phyloP scores from a whole-genome alignment of 2,113 vertebrate species.

The Poeciliopsis turrubarensis region DNA sequence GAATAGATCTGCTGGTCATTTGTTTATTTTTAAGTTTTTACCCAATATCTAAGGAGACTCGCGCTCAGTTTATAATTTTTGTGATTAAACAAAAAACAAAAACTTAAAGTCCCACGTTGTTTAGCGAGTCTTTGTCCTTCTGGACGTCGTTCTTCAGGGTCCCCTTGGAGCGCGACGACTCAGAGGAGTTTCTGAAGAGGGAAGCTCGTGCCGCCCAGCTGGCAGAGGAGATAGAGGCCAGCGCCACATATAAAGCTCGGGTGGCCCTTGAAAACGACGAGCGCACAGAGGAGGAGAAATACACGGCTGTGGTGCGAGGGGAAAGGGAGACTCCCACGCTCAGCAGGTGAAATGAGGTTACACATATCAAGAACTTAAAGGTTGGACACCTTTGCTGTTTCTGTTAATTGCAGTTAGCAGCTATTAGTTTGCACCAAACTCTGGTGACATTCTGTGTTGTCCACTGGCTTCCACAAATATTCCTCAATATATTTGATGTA shows the following conservation, averaged over 20 bases:
- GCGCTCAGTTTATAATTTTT: no score
- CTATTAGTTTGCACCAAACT: not conserved
- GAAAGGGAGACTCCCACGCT: conserved; percentile 88
- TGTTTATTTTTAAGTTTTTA: not conserved
- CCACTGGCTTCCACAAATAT: no score
- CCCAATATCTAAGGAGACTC: no score
- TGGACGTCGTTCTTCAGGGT: conserved; percentile 79
- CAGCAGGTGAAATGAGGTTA: conserved; percentile 83
- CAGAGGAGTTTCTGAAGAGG: conserved; percentile 96
- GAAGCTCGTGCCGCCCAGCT: conserved; percentile 96
- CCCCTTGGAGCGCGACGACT: conserved; percentile 96
- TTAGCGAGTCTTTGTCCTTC: conserved; percentile 22
- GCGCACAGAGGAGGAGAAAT: conserved; percentile 96
- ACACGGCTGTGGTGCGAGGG: conserved; percentile 92
- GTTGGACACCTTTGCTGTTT: no score
- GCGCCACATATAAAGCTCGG: conserved; percentile 94
- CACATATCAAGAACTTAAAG: no score
- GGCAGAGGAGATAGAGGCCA: conserved; percentile 99
- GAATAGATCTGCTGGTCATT: not conserved
- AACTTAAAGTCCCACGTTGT: not conserved
- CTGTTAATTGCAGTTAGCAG: not conserved
- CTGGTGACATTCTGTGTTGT: not conserved
- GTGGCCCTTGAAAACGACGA: conserved; percentile 98
- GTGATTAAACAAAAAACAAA: no score
- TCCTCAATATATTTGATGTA: no score